Evolutionary conservation across 2,113 vertebrate genomes (phyloP).

Genomic region (Acinonyx jubatus): DNA sequence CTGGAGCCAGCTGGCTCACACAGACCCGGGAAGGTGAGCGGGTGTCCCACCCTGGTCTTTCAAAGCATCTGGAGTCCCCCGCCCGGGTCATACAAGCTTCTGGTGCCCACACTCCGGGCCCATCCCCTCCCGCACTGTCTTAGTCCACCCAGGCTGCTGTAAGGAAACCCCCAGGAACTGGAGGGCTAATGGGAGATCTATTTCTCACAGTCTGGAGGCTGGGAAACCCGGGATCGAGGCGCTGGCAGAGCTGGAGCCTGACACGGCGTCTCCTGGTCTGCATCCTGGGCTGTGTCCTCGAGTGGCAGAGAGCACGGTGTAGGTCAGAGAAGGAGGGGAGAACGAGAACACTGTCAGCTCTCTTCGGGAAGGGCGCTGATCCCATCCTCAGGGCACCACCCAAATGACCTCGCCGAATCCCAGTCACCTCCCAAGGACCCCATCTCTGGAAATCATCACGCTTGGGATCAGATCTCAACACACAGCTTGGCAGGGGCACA

Average conservation of each 20-base stretch:
- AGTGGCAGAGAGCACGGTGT: not conserved
- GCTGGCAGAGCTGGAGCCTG: not conserved
- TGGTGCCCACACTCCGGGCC: not conserved
- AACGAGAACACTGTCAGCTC: not conserved
- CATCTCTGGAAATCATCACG: not conserved
- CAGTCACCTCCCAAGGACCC: not conserved
- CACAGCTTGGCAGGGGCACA: accelerated
- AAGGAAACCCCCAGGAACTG: not conserved
- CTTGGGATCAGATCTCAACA: not conserved
- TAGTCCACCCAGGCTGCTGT: not conserved
- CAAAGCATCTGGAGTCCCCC: not conserved
- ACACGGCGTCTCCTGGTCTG: too few relatives aligned
- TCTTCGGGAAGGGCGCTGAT: not conserved
- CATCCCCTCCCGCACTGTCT: not conserved
- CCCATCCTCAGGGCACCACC: not conserved
- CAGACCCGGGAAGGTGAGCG: too few relatives aligned
- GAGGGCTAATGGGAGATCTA: not conserved
- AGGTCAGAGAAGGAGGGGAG: not conserved
- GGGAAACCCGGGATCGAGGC: not conserved
- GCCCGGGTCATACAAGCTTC: not conserved
- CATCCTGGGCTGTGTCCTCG: not conserved
- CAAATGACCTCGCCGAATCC: not conserved
- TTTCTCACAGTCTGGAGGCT: not conserved
- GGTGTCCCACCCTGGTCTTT: not conserved
- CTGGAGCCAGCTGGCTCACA: not conserved